Evolutionary conservation across 2,888 invertebrate species (phyloP), one percentile per base, ranked within the genome.

Genomic region (Stenoptilia bipunctidactyla): DNA sequence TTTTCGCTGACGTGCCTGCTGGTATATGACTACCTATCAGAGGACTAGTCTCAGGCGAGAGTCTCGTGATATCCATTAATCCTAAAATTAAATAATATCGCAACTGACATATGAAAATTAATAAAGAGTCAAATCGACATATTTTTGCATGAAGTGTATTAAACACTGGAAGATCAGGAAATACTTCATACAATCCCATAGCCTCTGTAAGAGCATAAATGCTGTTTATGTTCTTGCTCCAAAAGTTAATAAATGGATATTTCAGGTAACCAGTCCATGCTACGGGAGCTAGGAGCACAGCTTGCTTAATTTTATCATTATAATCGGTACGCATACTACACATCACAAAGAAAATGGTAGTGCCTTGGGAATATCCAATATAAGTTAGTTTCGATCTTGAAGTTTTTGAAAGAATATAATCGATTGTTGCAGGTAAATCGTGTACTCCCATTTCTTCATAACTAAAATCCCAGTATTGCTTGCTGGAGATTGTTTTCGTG

Each of bases 341-440:
- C 68, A 80, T 61, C 1, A 76, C 66, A 27, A 77, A 57, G 47
- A 80, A 77, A 36, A 66, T 57, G 1, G 76, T 76, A 1, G 74
- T 72, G 40, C 80, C 79, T 59, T 79, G 77, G 15, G 80, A 80
- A 55, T 70, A 80, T 43, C 76, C 80, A 34, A 80, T 52, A 45
- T 77, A 80, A n/a, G 65, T 65, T 27, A 80, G 45, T 51, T 66
- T 62, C 27, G 48, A 37, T 25, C 50, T 50, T 10, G 50, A 51
- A 25, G 70, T 76, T 20, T 44, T 49, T 5, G 50, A 46, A 2
- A 74, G 51, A 45, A 80, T 65, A 42, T 71, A 65, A 53, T 80
- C 75, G 40, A 80, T 63, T 27, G 64, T 61, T 1, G 74, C 68
- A 10, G 79, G 71, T 43, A 80, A 45, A 51, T 80, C 80, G 41